A percentile compares a stretch with the other conserved stretches of the same genome.
Evolutionary conservation across 2,113 vertebrate species (phyloP).

Genomic region (Silurus meridionalis): DNA sequence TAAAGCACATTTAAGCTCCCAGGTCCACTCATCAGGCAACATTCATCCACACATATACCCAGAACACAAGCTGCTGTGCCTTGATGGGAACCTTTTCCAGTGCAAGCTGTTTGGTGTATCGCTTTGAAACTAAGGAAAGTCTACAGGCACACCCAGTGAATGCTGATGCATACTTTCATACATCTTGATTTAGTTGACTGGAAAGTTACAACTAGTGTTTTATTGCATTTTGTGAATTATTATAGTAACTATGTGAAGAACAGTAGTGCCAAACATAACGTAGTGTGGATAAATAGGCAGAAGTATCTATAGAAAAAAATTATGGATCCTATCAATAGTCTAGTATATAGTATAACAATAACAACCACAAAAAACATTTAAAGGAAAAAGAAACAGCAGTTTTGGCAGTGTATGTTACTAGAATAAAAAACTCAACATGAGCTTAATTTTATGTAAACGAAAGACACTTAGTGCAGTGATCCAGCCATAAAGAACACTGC

Average conservation of each 20-base stretch:
- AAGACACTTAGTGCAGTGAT: background rate
- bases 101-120: background rate
- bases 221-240: background rate
- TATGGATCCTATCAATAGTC: background rate
- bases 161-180: constrained; percentile 17
- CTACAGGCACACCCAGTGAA: background rate
- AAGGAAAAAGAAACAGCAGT: background rate
- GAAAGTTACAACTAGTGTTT: background rate
- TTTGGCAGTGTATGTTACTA: constrained; percentile 17
- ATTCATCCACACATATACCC: background rate
- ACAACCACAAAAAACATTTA: background rate
- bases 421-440: background rate
- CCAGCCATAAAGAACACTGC: background rate
- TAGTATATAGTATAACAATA: background rate
- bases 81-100: background rate
- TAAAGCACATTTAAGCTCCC: background rate
- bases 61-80: background rate
- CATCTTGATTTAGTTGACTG: background rate
- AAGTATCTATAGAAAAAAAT: background rate
- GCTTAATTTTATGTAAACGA: constrained; percentile 2
- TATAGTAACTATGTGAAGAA: background rate
- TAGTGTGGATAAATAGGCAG: background rate
- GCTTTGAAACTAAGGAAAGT: background rate
- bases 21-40: background rate
- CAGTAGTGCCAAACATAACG: constrained; percentile 12